A percentile compares a stretch with the other conserved stretches of the same genome.
Evolutionary conservation across 2,888 invertebrate genomes (phyloP).

Genomic region (Gortyna flavago): DNA sequence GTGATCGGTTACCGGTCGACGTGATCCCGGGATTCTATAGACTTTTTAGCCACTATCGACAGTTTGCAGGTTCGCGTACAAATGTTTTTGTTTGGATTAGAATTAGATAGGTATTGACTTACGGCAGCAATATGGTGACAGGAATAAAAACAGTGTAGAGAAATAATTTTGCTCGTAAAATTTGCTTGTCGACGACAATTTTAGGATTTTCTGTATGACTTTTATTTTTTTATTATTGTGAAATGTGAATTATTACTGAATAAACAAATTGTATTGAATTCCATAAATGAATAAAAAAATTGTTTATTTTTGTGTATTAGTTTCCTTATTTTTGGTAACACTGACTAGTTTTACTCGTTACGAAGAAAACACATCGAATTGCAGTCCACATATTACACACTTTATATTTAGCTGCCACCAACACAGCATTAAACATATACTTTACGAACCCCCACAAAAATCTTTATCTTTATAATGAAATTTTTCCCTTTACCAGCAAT

Average conservation of each 20-base stretch:
- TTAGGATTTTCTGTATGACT: neutral
- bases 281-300: neutral
- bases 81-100: conserved; percentile 48
- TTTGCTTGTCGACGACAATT: neutral
- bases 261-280: neutral
- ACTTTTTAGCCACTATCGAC: conserved; percentile 57
- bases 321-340: neutral
- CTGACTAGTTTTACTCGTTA: conserved; percentile 12
- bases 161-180: neutral
- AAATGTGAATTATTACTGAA: too few relatives aligned
- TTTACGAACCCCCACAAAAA: conserved; percentile 52
- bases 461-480: conserved; percentile 48
- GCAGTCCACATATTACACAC: conserved; percentile 17
- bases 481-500: conserved; percentile 25
- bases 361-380: conserved; percentile 27
- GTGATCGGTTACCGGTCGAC: conserved; percentile 63
- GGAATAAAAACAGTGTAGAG: conserved; percentile 23
- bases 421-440: conserved; percentile 29
- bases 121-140: conserved; percentile 28
- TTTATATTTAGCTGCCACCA: conserved; percentile 35
- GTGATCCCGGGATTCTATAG: conserved; percentile 54
- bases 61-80: conserved; percentile 36
- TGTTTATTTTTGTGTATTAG: neutral
- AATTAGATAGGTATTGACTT: conserved; percentile 42
- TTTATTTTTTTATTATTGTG: too few relatives aligned